Evolutionary conservation across 2,888 invertebrate genomes (phyloP), one percentile per base, ranked within the genome.

Genomic region (Syritta pipiens): DNA sequence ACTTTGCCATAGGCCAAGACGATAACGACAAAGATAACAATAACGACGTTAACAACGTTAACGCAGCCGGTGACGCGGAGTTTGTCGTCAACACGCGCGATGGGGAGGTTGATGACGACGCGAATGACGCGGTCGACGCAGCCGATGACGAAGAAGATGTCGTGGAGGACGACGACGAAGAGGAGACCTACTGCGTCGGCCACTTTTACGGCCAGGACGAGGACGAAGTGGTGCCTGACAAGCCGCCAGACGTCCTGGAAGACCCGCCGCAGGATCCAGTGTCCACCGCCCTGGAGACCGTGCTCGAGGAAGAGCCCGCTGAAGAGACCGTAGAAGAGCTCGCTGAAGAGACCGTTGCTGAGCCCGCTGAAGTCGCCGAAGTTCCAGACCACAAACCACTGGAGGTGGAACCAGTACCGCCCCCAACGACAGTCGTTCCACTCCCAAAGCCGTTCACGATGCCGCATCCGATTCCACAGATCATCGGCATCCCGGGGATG

Each of bases 391-490:
- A 49, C 4, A 67, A 37, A 5, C 30, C 60, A 22, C 17, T 37
- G 20, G 30, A 44, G 7, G 53, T 81, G 65, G 67, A 79, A 68
- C 19, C 77, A 77, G 20, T 81, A 69, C n/a, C 76, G 55, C 4
- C 82, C 65, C 19, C 83, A 83, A 20, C 83, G 55, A 20, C 82
- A 71, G 35, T 83, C 77, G 48, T 81, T 57, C 22, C 82, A 62
- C 44, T 53, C 82, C 30, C 67, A 72, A 75, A 79, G 60, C 30
- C 63, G 42, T 74, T 60, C 74, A 57, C 57, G 44, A 19, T 53
- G 5, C 62, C 51, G 60, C 77, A 46, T 65, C 71, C 53, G 49
- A 79, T 75, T 51, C 82, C 81, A 51, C 82, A 71, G 57, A 67
- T 76, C 7, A 72, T 55, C 35, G 76, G 75, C 6, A 59, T 69